phyloP scores from a whole-genome alignment of 2,113 vertebrate species.

The Lepisosteus osseus region DNA sequence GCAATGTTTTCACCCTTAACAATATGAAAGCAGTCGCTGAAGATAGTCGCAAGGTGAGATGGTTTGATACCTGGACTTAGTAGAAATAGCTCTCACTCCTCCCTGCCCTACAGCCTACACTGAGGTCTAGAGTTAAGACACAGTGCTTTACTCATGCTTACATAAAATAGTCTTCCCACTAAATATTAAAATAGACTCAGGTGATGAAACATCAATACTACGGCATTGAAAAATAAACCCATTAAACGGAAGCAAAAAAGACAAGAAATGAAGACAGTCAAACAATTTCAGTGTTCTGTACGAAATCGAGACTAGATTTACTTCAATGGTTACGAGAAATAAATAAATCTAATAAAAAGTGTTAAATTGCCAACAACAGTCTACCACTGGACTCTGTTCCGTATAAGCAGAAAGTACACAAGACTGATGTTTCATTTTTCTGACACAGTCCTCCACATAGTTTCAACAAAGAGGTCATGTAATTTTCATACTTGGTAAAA shows the following conservation, averaged over 20 bases:
- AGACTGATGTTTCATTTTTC: conserved; percentile 64
- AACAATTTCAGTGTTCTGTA: conserved; percentile 39
- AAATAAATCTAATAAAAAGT: conserved; percentile 79
- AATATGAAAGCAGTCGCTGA: too few species aligned
- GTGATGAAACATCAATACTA: background rate
- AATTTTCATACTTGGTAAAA: conserved; percentile 83
- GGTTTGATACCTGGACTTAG: too few species aligned
- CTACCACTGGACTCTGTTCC: conserved; percentile 56
- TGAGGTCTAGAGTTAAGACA: too few species aligned
- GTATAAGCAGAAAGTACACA: conserved; percentile 55
- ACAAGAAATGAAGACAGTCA: conserved; percentile 4
- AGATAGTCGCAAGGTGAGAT: too few species aligned
- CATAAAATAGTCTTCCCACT: too few species aligned
- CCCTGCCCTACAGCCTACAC: too few species aligned
- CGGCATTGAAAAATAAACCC: too few species aligned
- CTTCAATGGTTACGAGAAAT: conserved; percentile 76
- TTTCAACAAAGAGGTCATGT: conserved; percentile 36
- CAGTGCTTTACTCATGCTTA: background rate
- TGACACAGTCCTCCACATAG: conserved; percentile 31
- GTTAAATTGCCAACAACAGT: conserved; percentile 54
- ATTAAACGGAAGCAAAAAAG: too few species aligned
- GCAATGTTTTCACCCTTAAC: background rate
- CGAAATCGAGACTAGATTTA: conserved; percentile 74
- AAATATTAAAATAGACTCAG: background rate
- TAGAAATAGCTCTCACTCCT: too few species aligned